These are phyloP conservation scores for Peribatodes rhomboidaria DNA, from an alignment of 2,888 invertebrate genomes.

Conservation along the genomic window DNA sequence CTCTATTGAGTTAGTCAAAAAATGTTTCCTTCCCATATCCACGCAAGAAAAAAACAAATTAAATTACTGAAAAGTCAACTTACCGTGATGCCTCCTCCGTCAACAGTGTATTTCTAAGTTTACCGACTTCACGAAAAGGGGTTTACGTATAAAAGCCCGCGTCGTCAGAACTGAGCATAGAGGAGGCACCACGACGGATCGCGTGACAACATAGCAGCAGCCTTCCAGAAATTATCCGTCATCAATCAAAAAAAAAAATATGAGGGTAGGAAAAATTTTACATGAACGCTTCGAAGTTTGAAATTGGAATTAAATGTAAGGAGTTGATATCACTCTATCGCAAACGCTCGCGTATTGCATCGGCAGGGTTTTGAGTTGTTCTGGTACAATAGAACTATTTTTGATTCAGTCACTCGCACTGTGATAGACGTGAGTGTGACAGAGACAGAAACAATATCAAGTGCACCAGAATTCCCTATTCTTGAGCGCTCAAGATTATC, in stretches of 20 bases:
- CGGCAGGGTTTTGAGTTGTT: too few species aligned
- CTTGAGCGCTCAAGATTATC: not conserved
- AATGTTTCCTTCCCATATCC: slow-evolving; percentile 29
- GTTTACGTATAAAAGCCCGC: slow-evolving; percentile 61
- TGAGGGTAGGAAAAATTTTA: slow-evolving; percentile 45
- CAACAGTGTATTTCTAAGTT: slow-evolving; percentile 38
- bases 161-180: slow-evolving; percentile 85
- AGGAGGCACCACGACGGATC: slow-evolving; percentile 84
- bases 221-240: slow-evolving; percentile 81
- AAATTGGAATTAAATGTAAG: not conserved
- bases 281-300: slow-evolving; percentile 58
- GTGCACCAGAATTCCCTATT: not conserved
- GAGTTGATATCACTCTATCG: too few species aligned
- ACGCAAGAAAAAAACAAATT: slow-evolving; percentile 24
- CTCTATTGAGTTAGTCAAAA: too few species aligned
- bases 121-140: slow-evolving; percentile 48
- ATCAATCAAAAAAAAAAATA: slow-evolving; percentile 76
- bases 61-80: slow-evolving; percentile 59
- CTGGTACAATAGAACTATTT: not conserved
- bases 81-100: slow-evolving; percentile 83
- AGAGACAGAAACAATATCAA: not conserved
- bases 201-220: slow-evolving; percentile 57
- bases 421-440: not conserved
- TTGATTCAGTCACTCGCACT: not conserved
- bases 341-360: too few species aligned